These are phyloP conservation scores for Echiichthys vipera DNA, from an alignment of 2,797 vertebrate species.

Conservation along the genomic window DNA sequence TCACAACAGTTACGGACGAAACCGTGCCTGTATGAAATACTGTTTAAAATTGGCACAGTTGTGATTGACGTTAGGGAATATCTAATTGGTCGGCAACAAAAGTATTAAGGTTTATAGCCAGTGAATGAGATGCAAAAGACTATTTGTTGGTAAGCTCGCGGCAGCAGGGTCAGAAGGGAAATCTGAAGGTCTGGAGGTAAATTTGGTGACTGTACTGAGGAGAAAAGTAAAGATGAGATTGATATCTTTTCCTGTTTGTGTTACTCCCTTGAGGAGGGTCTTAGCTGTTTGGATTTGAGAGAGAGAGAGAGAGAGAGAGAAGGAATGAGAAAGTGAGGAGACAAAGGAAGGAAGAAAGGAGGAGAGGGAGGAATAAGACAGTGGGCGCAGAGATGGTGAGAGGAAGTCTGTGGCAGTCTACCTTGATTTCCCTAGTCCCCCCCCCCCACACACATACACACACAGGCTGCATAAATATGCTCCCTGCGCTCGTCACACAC, in stretches of 20 bases:
- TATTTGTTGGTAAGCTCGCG: background rate
- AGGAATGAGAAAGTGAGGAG: background rate
- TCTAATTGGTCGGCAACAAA: background rate
- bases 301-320: background rate
- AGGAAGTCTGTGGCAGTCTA: constrained; percentile 54
- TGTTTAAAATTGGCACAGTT: background rate
- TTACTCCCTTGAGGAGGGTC: constrained; percentile 43
- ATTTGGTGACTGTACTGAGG: constrained; percentile 39
- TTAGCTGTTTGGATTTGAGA: constrained; percentile 37
- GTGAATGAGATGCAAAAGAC: background rate
- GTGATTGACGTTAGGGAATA: background rate
- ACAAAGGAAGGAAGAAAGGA: background rate
- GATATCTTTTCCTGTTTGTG: constrained; percentile 61
- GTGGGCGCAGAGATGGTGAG: constrained; percentile 14
- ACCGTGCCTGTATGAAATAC: background rate
- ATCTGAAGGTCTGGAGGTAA: constrained; percentile 15
- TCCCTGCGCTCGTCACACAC: constrained; percentile 21
- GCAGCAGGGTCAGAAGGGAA: constrained; percentile 6
- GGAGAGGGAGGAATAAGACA: background rate
- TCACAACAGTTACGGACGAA: background rate
- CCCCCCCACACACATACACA: constrained; percentile 23
- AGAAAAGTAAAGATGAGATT: constrained; percentile 60
- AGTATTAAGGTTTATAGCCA: background rate
- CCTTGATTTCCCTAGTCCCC: constrained; percentile 51
- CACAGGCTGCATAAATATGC: constrained; percentile 21